phyloP scores from a whole-genome alignment of 2,888 invertebrate genomes.

The Luperina testacea region DNA sequence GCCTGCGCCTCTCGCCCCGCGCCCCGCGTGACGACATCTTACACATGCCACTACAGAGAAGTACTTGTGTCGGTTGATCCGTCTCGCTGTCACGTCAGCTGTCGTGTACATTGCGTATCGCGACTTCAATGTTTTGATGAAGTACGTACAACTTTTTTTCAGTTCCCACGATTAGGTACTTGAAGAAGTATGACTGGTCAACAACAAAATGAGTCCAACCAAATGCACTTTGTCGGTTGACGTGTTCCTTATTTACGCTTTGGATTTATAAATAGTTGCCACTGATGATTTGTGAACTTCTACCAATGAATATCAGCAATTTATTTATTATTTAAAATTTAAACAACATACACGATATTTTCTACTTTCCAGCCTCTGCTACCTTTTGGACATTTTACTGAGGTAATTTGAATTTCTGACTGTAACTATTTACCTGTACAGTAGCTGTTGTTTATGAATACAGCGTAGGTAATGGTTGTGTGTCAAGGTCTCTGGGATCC shows the following conservation, averaged over 20 bases:
- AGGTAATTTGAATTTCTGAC: background rate
- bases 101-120: constrained; percentile 30
- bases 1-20: constrained; percentile 62
- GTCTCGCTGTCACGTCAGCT: constrained; percentile 58
- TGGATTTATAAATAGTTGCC: background rate
- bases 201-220: constrained; percentile 16
- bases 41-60: constrained; percentile 57
- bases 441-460: background rate
- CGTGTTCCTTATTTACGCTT: constrained; percentile 6
- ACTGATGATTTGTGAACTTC: constrained; percentile 20
- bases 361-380: background rate
- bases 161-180: constrained; percentile 28
- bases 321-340: background rate
- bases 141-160: constrained; percentile 17
- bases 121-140: constrained; percentile 49
- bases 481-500: constrained; percentile 54
- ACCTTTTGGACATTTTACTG: background rate
- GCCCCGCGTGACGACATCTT: constrained; percentile 66
- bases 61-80: constrained; percentile 50
- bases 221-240: background rate
- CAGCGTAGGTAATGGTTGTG: constrained; percentile 16
- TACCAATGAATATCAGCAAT: background rate
- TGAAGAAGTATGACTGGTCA: constrained; percentile 12
- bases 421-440: constrained; percentile 9
- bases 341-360: background rate